Base-by-base conservation (phyloP, 2,113 vertebrate genomes). In the Conger conger region DNA sequence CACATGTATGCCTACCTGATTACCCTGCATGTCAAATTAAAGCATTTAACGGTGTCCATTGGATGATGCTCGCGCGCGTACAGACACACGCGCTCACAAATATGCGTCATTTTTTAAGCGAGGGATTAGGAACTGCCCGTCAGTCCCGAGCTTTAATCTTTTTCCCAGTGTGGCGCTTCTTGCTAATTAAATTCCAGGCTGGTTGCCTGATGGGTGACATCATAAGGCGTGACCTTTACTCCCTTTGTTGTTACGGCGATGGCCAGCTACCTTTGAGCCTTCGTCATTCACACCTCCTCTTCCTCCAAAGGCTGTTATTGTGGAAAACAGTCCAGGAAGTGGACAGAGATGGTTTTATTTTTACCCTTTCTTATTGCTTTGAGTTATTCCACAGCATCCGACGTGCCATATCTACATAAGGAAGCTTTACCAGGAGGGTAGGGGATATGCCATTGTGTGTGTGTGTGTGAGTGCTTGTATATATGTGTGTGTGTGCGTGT, bases 151-250 rank as follows among this genome's bases (percentile, higher is more conserved):
- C 78, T 77, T 84, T 73, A 85, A 68, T 82, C 42, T 68, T 50
- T 86, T 50, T 36, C 37, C 87, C 76, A 77, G 11, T 45, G 63
- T 85, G 82, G 88, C 86, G 73, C 87, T 88, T 89, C 84, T 82
- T 23, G 50, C 82, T 87, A 88, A 87, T 89, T 83, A 88, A 85
- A 86, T 87, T 87, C 77, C 37, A 73, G 57, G 33, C 63, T 84
- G 82, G 42, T 54, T 37, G 85, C 53, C 30, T 84, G 88, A 88
- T 86, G 88, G 88, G 87, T 83, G 86, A 76, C 84, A 38, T 82
- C 85, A 83, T 81, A 76, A 88, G 89, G 40, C 82, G 36, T 82
- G 82, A 81, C 86, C 86, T 79, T 82, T 45, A 27, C 27, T 73
- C 45, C 37, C 3, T 35, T 81, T 81, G 79, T 77, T 82, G 45